phyloP scores from a whole-genome alignment of 2,888 invertebrate species.

The Ecliptopera silaceata region DNA sequence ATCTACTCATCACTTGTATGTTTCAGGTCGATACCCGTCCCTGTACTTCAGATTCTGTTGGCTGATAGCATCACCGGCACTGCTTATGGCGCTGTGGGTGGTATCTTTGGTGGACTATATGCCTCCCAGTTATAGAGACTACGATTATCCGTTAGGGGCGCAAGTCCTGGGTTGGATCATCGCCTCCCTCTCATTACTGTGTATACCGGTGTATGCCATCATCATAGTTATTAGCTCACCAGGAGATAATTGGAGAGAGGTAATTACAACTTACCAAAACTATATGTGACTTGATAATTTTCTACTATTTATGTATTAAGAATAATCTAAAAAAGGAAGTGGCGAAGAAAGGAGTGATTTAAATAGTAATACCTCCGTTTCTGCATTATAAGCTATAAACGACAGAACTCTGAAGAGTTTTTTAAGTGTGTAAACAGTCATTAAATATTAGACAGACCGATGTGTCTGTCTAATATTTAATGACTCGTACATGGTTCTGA shows the following conservation, averaged over 20 bases:
- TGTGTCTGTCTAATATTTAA: no score
- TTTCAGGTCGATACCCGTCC: constrained; percentile 85
- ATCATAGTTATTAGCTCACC: constrained; percentile 87
- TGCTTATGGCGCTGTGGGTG: constrained; percentile 93
- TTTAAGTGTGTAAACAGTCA: no score
- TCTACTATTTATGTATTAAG: no score
- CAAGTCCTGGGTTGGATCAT: constrained; percentile 94
- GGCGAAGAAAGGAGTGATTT: no score
- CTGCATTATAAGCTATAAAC: no score
- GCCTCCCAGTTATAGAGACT: constrained; percentile 92
- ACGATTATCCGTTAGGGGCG: constrained; percentile 93
- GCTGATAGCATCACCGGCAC: constrained; percentile 90
- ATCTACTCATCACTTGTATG: background rate
- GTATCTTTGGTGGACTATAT: constrained; percentile 94
- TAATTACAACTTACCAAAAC: constrained; percentile 52
- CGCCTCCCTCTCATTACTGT: constrained; percentile 90
- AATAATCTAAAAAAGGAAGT: no score
- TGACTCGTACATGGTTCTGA: background rate
- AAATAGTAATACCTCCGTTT: no score
- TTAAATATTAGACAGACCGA: no score
- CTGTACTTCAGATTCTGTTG: constrained; percentile 93
- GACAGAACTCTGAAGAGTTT: no score
- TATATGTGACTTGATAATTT: background rate
- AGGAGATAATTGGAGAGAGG: constrained; percentile 88
- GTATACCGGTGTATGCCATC: constrained; percentile 92